phyloP scores from a whole-genome alignment of 2,797 vertebrate species.

The Lutjanus argentimaculatus region DNA sequence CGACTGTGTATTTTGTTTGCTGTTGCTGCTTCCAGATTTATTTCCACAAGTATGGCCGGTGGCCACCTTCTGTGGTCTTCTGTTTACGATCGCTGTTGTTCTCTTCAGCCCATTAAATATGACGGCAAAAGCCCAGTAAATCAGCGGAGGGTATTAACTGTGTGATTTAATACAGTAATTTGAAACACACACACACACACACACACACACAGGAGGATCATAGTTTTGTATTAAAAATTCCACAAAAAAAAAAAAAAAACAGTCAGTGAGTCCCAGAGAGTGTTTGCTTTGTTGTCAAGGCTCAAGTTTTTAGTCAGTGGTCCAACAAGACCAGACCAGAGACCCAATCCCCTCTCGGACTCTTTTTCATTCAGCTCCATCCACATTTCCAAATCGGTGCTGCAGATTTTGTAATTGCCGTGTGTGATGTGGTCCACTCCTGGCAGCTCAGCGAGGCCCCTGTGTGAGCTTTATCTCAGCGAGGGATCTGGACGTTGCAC shows the following conservation, averaged over 20 bases:
- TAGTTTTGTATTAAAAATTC: slow-evolving; percentile 15
- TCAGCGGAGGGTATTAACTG: slow-evolving; percentile 29
- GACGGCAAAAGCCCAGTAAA: slow-evolving; percentile 45
- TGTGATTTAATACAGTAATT: slow-evolving; percentile 46
- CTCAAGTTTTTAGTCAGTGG: slow-evolving; percentile 14
- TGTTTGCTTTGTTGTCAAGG: slow-evolving; percentile 42
- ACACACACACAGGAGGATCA: slow-evolving; percentile 39
- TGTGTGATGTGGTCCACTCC: slow-evolving; percentile 56
- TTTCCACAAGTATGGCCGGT: slow-evolving; percentile 32
- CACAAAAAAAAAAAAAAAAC: not conserved
- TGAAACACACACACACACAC: slow-evolving; percentile 50
- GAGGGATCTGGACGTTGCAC: slow-evolving; percentile 50
- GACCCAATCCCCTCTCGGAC: not conserved
- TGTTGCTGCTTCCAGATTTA: slow-evolving; percentile 29
- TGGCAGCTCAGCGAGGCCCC: slow-evolving; percentile 1
- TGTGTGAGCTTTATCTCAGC: slow-evolving; percentile 17
- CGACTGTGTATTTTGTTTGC: slow-evolving; percentile 18
- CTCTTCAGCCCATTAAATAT: slow-evolving; percentile 43
- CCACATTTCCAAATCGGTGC: slow-evolving; percentile 24
- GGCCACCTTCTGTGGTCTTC: slow-evolving; percentile 36
- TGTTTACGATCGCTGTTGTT: slow-evolving; percentile 51
- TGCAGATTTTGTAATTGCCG: slow-evolving; percentile 21
- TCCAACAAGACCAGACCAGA: slow-evolving; percentile 44
- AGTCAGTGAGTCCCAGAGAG: not conserved
- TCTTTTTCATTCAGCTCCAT: slow-evolving; percentile 25